phyloP scores from a whole-genome alignment of 2,113 vertebrate genomes.

The Clarias batrachus region DNA sequence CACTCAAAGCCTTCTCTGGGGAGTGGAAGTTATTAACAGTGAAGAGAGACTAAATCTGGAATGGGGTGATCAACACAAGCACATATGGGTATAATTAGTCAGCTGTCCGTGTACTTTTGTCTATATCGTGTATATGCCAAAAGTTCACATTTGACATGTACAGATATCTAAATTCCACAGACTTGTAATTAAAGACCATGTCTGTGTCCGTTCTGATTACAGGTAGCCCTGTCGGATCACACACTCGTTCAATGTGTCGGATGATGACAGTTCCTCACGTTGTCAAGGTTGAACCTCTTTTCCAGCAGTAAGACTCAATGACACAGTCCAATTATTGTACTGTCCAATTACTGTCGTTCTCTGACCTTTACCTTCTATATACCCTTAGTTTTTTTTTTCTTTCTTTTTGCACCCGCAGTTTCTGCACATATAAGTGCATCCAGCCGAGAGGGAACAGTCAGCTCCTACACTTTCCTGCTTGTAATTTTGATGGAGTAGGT shows the following conservation, averaged over 20 bases:
- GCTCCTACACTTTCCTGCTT: conserved; percentile 48
- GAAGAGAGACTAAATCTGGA: background rate
- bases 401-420: conserved; percentile 29
- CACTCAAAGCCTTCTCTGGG: background rate
- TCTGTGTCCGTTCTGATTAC: conserved; percentile 5
- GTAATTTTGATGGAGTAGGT: conserved; percentile 59
- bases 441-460: conserved; percentile 44
- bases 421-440: conserved; percentile 34
- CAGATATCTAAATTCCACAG: background rate
- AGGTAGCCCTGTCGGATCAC: conserved; percentile 19
- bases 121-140: background rate
- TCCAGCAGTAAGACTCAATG: background rate
- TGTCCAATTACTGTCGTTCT: conserved; percentile 24
- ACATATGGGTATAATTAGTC: background rate
- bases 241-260: conserved; percentile 6
- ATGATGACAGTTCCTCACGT: conserved; percentile 31
- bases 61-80: background rate
- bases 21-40: background rate
- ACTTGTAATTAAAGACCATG: background rate
- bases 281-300: conserved; percentile 26
- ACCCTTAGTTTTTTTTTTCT: conserved; percentile 45
- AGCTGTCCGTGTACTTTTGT: background rate
- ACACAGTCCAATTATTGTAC: conserved; percentile 52
- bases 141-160: background rate
- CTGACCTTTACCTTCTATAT: conserved; percentile 20